Conservation (phyloP, 2,888 invertebrate species). For the Candidula unifasciata region DNA sequence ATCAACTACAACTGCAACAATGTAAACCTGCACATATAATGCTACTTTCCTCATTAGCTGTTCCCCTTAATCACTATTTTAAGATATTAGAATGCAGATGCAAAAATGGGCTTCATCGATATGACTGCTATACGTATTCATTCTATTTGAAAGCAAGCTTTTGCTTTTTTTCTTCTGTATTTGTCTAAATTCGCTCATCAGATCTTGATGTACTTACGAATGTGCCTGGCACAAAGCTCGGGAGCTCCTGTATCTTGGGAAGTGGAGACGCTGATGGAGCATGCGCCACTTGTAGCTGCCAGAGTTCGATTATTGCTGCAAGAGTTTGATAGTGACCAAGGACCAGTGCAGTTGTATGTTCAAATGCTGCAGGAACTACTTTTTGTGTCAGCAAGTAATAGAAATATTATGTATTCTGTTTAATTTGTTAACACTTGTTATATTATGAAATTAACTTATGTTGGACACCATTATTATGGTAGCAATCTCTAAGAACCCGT, state of each 20-base stretch:
- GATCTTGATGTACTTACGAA: constrained; percentile 88
- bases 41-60: too few relatives aligned
- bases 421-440: neutral
- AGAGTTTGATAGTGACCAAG: constrained; percentile 80
- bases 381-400: constrained; percentile 83
- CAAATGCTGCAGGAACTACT: constrained; percentile 71
- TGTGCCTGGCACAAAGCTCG: constrained; percentile 85
- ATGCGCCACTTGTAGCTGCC: constrained; percentile 71
- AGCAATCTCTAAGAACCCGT: too few relatives aligned
- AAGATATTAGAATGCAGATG: too few relatives aligned
- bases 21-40: too few relatives aligned
- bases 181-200: constrained; percentile 73
- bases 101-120: too few relatives aligned
- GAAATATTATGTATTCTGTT: neutral
- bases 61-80: too few relatives aligned
- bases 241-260: constrained; percentile 76
- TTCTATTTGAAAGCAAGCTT: too few relatives aligned
- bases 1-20: too few relatives aligned
- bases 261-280: constrained; percentile 66
- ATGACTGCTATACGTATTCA: too few relatives aligned
- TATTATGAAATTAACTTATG: neutral
- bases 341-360: constrained; percentile 72
- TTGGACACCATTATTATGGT: neutral
- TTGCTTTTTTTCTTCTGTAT: too few relatives aligned
- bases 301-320: constrained; percentile 82